Evolutionary conservation across 1,140 invertebrate genomes (phyloP), one percentile per base, ranked within the genome.

Genomic region (Sitophilus oryzae): DNA sequence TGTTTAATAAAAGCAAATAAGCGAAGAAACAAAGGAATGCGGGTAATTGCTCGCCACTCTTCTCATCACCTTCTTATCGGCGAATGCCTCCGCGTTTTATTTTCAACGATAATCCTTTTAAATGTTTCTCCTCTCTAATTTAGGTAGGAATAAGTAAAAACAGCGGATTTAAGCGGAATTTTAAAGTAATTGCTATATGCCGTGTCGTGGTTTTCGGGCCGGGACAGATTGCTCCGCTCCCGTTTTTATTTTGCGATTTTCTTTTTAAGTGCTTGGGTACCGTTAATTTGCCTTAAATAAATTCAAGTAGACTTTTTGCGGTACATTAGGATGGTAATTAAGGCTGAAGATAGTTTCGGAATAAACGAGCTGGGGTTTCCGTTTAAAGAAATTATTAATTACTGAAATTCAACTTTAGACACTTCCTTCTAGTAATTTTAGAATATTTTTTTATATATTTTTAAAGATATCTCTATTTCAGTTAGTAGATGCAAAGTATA

Each of bases 51-150:
- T 14, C 50, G 11, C 19, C 20, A 22, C 41, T 21, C 18, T 45
- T 23, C 42, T 42, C 23, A 52, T 52, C 49, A 41, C 50, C 40
- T 45, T 46, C 43, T 53, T 53, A 53, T 53, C 51, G 43, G 23
- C 11, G 41, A 52, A 43, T 43, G 50, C 40, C 19, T 18, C 23
- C 22, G 37, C 42, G 30, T 23, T 43, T 52, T 53, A 45, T 53
- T 53, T 41, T 19, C 16, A n/a, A 43, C 30, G 51, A 53, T 53
- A 53, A 45, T 53, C 51, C 34, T 53, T 53, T 52, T 53, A 44
- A 53, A 53, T 53, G 21, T 41, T 53, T 53, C 44, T 40, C 44
- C 34, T 23, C 22, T 53, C 46, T 53, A 53, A 45, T 53, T 46
- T 18, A 25, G 51, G 34, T 46, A 25, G 18, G 23, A 53, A 45